Evolutionary conservation across 1,140 invertebrate genomes (phyloP).

Genomic region (Euwallacea similis): DNA sequence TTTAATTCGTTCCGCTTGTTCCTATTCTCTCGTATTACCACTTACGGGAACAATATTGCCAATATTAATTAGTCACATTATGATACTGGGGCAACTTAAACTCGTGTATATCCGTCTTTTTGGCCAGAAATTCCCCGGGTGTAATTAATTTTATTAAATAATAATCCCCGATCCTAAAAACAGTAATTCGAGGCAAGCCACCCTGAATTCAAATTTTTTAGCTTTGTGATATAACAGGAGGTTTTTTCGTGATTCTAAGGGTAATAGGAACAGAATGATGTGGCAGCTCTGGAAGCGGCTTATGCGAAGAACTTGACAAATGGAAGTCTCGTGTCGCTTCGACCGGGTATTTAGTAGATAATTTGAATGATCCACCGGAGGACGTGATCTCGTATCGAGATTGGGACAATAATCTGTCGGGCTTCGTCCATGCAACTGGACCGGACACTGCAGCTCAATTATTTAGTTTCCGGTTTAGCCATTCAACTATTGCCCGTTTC

Average conservation of each 20-base stretch:
- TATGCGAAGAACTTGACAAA: constrained; percentile 45
- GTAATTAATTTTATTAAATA: constrained; percentile 7
- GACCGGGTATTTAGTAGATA: constrained; percentile 46
- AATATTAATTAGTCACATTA: no score
- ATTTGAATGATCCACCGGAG: constrained; percentile 46
- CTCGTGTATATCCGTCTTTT: background rate
- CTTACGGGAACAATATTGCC: background rate
- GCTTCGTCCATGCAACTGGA: constrained; percentile 17
- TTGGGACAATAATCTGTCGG: constrained; percentile 38
- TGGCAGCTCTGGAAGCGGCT: constrained; percentile 38
- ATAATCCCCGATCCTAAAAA: background rate
- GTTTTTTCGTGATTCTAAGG: constrained; percentile 28
- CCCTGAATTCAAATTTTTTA: constrained; percentile 27
- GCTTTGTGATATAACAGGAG: constrained; percentile 31
- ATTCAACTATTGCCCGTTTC: background rate
- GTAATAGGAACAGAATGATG: constrained; percentile 40
- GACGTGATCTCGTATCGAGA: constrained; percentile 40
- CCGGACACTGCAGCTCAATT: constrained; percentile 34
- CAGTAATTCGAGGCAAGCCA: background rate
- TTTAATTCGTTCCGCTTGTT: constrained; percentile 19
- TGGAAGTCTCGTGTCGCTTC: constrained; percentile 45
- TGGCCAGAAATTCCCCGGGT: background rate
- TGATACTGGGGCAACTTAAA: no score
- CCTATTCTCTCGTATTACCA: background rate
- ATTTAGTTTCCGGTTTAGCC: constrained; percentile 26